Evolutionary conservation across 2,113 vertebrate species (phyloP).

Genomic region (Dipodomys merriami): DNA sequence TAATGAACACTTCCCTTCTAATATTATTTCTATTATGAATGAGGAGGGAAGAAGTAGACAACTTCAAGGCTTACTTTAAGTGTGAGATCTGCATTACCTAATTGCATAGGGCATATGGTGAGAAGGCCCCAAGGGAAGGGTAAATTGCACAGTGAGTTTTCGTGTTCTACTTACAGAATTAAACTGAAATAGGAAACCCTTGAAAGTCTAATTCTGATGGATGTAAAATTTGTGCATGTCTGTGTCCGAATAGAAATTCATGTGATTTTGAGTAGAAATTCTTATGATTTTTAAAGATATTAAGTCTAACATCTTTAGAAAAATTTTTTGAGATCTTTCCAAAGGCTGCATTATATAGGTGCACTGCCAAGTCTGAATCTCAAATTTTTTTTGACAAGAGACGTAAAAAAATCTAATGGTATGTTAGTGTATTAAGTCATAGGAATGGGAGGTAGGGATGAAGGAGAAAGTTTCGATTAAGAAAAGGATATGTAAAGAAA

Average conservation of each 20-base stretch:
- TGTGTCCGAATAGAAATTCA: neutral
- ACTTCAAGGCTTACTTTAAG: neutral
- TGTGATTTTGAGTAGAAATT: neutral
- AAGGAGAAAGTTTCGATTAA: neutral
- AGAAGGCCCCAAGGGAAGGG: neutral
- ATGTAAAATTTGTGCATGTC: neutral
- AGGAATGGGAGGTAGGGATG: neutral
- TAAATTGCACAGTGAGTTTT: neutral
- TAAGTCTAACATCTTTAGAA: no score
- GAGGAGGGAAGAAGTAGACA: neutral
- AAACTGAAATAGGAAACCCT: neutral
- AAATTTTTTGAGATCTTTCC: neutral
- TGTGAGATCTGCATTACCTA: neutral
- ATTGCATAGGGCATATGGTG: neutral
- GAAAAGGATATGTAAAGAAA: neutral
- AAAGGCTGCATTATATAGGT: no score
- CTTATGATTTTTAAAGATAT: slow-evolving; percentile 1
- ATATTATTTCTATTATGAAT: neutral
- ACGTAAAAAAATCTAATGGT: neutral
- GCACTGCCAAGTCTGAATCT: slow-evolving; percentile 6
- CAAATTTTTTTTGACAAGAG: neutral
- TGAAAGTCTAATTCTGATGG: neutral
- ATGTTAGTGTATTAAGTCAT: neutral
- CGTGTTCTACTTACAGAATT: slow-evolving; percentile 23
- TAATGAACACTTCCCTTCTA: neutral